Evolutionary conservation across 1,140 invertebrate genomes (phyloP), one percentile per base, ranked within the genome.

Genomic region (Drosophila sp.): DNA sequence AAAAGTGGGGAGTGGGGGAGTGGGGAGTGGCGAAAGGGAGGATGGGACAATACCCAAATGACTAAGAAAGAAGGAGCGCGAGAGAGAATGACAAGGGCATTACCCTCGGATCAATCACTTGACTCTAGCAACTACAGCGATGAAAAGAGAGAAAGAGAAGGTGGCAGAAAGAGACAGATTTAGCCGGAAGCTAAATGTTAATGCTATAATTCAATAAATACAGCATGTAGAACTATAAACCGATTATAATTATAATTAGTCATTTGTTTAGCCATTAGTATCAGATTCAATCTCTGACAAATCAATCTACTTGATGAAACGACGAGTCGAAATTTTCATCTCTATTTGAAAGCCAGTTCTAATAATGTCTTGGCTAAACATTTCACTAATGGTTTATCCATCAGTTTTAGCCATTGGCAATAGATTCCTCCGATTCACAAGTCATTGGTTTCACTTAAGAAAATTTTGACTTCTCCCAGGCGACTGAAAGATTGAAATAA

Each of bases 61-160:
- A 13, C 18, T 48, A 9, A 34, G 21, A 21, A 21, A 21, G 3
- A 34, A n/a, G n/a, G 57, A 34, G 27, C 14, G 29, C 29, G 21
- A 50, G n/a, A 46, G 16, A 38, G 36, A 27, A 25, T 7, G 58
- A 61, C 58, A 61, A 61, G 58, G 43, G 43, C 58, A 50, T 45
- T 63, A 63, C 29, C 58, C 66, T 62, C 57, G 36, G 8, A 13
- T 50, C 29, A 45, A 61, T 32, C 45, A 61, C 58, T 61, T 61
- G 58, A 61, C 32, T 27, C 48, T 51, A 7, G n/a, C 5, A 18
- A 9, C 34, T n/a, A 18, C n/a, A n/a, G n/a, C n/a, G n/a, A n/a
- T n/a, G 9, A 13, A n/a, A 14, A 18, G n/a, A 38, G 21, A 11
- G 21, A 14, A 1, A 57, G 34, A 40, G 34, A n/a, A 5, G 9